Evolutionary conservation across 2,113 vertebrate species (phyloP).

Genomic region (Ictalurus punctatus): DNA sequence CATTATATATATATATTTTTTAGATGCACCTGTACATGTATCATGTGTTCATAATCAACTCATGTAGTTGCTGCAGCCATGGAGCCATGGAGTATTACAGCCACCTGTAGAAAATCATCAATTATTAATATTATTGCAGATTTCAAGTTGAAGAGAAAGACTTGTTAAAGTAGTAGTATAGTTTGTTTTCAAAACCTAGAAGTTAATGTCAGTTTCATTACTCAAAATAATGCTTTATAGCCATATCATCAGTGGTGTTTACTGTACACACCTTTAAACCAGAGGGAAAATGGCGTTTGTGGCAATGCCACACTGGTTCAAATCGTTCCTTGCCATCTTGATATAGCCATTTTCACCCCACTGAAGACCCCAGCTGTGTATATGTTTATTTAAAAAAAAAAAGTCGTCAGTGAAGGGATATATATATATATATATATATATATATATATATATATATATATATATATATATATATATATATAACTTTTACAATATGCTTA

Average conservation of each 20-base stretch:
- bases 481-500: background rate
- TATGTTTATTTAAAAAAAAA: background rate
- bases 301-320: constrained; percentile 77
- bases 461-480: no score
- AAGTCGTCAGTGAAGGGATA: background rate
- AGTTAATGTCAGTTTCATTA: background rate
- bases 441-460: background rate
- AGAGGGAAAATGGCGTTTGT: constrained; percentile 70
- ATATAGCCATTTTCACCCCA: constrained; percentile 76
- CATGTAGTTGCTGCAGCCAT: no score
- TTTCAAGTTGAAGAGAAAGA: background rate
- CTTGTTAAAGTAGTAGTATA: background rate
- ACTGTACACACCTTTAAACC: constrained; percentile 57
- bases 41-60: no score
- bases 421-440: no score
- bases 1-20: no score
- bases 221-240: background rate
- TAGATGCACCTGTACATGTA: no score
- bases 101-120: background rate
- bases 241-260: background rate
- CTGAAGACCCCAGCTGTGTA: constrained; percentile 67
- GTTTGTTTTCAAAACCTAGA: background rate
- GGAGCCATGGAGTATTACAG: background rate
- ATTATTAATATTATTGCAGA: background rate
- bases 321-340: constrained; percentile 73